These are phyloP conservation scores for Apis mellifera DNA, from an alignment of 1,140 invertebrate genomes.

Conservation along the genomic window DNA sequence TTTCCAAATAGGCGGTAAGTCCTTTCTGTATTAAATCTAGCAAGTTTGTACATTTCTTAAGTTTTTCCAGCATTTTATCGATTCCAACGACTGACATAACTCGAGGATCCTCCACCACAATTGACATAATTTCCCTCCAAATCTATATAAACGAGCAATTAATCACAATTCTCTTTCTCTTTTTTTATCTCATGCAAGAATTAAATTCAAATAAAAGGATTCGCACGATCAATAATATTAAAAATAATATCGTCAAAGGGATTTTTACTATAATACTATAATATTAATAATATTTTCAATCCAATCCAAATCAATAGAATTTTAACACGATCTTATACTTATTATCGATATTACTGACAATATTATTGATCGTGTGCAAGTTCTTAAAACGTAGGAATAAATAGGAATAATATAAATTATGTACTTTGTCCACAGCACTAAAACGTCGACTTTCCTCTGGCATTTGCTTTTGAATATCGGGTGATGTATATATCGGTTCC, in stretches of 20 bases:
- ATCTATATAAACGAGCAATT: constrained; percentile 78
- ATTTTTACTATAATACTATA: no score
- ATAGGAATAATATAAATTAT: not conserved
- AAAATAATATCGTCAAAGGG: no score
- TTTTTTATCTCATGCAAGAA: not conserved
- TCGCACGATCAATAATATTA: not conserved
- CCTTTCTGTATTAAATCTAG: constrained; percentile 95
- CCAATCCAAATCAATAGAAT: no score
- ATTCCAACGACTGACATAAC: constrained; percentile 94
- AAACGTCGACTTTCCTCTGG: constrained; percentile 95
- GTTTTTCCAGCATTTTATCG: constrained; percentile 95
- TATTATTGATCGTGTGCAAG: not conserved
- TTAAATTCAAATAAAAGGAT: not conserved
- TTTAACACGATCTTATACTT: no score
- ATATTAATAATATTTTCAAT: no score
- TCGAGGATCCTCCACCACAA: constrained; percentile 88
- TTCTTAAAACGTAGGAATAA: not conserved
- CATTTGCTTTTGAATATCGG: constrained; percentile 98
- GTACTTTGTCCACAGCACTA: constrained; percentile 94
- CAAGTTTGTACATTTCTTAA: constrained; percentile 94
- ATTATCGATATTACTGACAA: no score
- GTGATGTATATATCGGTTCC: constrained; percentile 98
- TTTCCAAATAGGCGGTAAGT: constrained; percentile 96
- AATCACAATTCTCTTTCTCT: not conserved
- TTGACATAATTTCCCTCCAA: constrained; percentile 97